Conservation (phyloP, 2,113 vertebrate species). For the Ifrita kowaldi region DNA sequence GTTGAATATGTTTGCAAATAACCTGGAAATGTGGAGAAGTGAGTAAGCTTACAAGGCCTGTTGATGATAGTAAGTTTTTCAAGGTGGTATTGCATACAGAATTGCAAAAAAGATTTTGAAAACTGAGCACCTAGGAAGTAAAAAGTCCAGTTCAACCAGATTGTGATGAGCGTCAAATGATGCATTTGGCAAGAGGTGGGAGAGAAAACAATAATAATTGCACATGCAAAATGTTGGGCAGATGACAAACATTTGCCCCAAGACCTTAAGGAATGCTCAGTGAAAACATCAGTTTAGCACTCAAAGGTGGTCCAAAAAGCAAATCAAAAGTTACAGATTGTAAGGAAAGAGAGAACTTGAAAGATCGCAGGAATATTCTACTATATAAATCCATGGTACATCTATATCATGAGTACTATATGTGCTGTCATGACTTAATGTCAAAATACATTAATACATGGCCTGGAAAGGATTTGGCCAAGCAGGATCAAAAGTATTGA, state of each 20-base stretch:
- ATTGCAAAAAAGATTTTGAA: not conserved
- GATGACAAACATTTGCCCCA: not conserved
- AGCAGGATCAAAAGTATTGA: not conserved
- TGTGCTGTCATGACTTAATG: not conserved
- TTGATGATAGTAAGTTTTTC: not conserved
- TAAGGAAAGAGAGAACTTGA: not conserved
- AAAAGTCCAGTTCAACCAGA: not conserved
- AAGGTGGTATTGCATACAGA: not conserved
- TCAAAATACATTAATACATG: not conserved
- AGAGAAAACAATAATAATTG: not conserved
- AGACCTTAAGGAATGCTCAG: not conserved
- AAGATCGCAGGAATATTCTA: not conserved
- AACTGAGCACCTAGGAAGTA: not conserved
- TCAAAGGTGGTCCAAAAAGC: not conserved
- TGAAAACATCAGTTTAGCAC: not conserved
- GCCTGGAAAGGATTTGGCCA: not conserved
- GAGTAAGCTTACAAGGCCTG: not conserved
- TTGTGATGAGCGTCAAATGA: not conserved
- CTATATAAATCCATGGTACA: not conserved
- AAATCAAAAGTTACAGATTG: not conserved
- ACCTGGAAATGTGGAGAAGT: not conserved
- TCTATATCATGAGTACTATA: not conserved
- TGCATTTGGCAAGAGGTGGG: not conserved
- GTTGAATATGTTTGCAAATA: not conserved
- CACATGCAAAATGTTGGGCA: not conserved